Conservation (phyloP, 2,113 vertebrate genomes). For the Vulpes ferrilata region DNA sequence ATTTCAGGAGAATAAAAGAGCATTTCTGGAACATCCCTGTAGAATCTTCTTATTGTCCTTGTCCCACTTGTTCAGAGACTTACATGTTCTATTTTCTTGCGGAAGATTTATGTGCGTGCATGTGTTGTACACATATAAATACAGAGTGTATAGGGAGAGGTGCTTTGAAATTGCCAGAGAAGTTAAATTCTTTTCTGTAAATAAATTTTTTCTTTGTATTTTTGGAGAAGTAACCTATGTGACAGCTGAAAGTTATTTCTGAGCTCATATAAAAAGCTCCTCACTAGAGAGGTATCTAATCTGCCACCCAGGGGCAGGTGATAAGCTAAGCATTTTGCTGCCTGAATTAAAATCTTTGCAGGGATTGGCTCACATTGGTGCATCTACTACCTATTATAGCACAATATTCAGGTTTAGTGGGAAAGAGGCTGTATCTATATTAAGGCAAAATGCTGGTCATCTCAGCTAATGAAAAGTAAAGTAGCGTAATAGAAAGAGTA, state of each 20-base stretch:
- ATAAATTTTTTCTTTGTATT: neutral
- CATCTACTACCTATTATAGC: neutral
- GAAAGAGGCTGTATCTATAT: neutral
- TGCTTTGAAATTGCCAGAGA: neutral
- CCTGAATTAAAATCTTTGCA: neutral
- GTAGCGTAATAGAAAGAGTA: neutral
- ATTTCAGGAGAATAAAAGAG: constrained; percentile 13
- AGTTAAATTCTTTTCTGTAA: constrained; percentile 1
- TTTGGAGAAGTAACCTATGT: constrained; percentile 13
- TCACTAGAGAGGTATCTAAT: neutral
- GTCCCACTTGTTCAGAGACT: neutral
- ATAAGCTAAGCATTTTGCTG: neutral
- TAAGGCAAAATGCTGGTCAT: neutral
- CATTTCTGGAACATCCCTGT: neutral
- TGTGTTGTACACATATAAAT: neutral
- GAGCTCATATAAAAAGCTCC: neutral
- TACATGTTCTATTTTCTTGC: neutral
- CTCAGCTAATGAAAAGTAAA: neutral
- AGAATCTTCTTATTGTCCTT: neutral
- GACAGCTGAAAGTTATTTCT: neutral
- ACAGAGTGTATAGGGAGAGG: neutral
- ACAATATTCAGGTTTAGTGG: neutral
- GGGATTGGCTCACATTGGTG: neutral
- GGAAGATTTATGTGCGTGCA: constrained; percentile 7
- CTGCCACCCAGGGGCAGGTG: neutral